phyloP scores from a whole-genome alignment of 1,140 invertebrate species.

The Drosophila ironensis region DNA sequence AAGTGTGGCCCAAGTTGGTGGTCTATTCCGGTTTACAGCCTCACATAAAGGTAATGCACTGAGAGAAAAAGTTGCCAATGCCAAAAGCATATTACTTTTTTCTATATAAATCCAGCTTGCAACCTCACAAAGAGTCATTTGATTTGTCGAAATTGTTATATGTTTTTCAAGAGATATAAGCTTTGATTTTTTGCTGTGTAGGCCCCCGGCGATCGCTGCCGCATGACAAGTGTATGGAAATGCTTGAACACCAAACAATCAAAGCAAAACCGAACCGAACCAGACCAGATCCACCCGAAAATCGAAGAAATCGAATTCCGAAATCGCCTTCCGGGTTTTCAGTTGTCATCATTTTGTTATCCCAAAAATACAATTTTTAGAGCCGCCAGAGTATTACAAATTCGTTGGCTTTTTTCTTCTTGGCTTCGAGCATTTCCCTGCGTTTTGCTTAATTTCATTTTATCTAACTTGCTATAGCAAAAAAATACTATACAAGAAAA shows the following conservation, averaged over 20 bases:
- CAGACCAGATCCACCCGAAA: constrained; percentile 10
- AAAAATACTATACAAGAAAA: neutral
- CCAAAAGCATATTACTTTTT: too few relatives aligned
- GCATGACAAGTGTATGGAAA: constrained; percentile 64
- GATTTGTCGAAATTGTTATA: neutral
- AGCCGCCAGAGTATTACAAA: neutral
- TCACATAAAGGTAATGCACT: constrained; percentile 19
- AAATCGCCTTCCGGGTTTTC: constrained; percentile 13
- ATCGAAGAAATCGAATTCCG: neutral
- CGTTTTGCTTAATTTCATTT: constrained; percentile 19
- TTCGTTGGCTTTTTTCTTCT: neutral
- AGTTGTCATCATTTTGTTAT: neutral
- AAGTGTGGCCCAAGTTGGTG: constrained; percentile 29
- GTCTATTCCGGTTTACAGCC: constrained; percentile 29
- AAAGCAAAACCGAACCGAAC: constrained; percentile 20
- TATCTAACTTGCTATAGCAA: constrained; percentile 44
- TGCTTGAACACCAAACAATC: constrained; percentile 35
- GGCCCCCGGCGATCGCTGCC: neutral
- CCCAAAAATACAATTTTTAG: neutral
- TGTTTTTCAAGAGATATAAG: neutral
- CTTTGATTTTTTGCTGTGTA: neutral
- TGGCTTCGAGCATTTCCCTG: neutral
- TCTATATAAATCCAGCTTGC: too few relatives aligned
- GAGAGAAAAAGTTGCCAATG: neutral
- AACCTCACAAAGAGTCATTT: too few relatives aligned